Conservation (phyloP, 2,797 vertebrate genomes). For the Taeniopygia guttata region DNA sequence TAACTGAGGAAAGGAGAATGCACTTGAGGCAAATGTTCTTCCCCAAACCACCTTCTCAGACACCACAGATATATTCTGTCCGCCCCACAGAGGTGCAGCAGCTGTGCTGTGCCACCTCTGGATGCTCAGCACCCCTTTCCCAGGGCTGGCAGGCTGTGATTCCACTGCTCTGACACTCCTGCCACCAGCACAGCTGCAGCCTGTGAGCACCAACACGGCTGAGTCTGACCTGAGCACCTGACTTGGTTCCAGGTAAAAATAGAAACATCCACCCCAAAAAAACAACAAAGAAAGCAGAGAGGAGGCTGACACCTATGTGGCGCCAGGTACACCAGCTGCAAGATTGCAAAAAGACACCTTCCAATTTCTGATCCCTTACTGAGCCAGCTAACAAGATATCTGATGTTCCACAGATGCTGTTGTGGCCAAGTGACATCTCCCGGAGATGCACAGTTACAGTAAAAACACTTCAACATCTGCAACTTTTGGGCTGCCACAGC, state of each 20-base stretch:
- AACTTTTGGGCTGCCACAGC: not conserved
- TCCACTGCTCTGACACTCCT: not conserved
- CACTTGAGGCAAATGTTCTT: not conserved
- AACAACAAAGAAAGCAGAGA: not conserved
- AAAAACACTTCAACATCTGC: not conserved
- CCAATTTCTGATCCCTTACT: not conserved
- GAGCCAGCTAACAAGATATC: not conserved
- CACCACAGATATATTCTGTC: not conserved
- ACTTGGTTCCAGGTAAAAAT: not conserved
- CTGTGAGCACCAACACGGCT: not conserved
- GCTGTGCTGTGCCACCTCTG: accelerated
- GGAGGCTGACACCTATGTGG: not conserved
- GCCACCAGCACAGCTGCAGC: not conserved
- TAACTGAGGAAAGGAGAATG: not conserved
- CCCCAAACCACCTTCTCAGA: not conserved
- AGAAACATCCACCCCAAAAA: not conserved
- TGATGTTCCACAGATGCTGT: not conserved
- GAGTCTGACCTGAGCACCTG: not conserved
- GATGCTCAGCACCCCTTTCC: not conserved
- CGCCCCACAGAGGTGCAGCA: accelerated
- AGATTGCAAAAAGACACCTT: not conserved
- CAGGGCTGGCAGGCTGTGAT: not conserved
- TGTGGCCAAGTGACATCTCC: not conserved
- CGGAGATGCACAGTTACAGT: not conserved
- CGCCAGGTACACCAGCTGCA: not conserved